Conservation (phyloP, 1,140 invertebrate species). For the Zaprionus lachaisei region DNA sequence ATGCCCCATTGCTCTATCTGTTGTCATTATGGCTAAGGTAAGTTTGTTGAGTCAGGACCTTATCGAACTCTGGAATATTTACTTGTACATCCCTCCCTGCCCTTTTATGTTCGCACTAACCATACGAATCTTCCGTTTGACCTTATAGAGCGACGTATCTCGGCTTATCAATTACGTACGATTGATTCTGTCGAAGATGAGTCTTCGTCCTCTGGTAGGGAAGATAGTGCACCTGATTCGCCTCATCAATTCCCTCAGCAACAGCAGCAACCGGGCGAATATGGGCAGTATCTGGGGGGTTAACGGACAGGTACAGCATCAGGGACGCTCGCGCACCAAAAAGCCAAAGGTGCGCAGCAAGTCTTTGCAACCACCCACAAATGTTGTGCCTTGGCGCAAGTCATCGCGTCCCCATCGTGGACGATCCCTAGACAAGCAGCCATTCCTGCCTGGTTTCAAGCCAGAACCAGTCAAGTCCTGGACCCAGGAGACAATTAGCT, state of each 20-base stretch:
- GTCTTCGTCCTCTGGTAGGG: slow-evolving; percentile 79
- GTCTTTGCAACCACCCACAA: slow-evolving; percentile 75
- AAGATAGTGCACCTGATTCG: slow-evolving; percentile 79
- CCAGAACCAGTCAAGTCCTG: slow-evolving; percentile 85
- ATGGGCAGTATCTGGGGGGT: slow-evolving; percentile 72
- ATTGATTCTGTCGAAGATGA: slow-evolving; percentile 84
- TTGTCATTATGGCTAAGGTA: slow-evolving; percentile 31
- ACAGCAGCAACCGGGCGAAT: slow-evolving; percentile 60
- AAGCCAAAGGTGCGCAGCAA: slow-evolving; percentile 74
- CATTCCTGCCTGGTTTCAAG: slow-evolving; percentile 73
- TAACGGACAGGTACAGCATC: slow-evolving; percentile 72
- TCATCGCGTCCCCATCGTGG: slow-evolving; percentile 75
- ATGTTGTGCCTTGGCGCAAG: slow-evolving; percentile 81
- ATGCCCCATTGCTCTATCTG: background rate
- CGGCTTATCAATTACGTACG: slow-evolving; percentile 81
- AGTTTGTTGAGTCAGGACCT: slow-evolving; percentile 10
- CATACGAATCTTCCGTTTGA: slow-evolving; percentile 25
- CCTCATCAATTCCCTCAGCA: slow-evolving; percentile 55
- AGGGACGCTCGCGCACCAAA: slow-evolving; percentile 72
- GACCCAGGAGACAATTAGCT: slow-evolving; percentile 86
- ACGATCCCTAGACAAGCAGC: slow-evolving; percentile 77
- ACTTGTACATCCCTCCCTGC: background rate
- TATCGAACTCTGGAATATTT: slow-evolving; percentile 30
- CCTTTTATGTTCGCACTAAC: slow-evolving; percentile 31
- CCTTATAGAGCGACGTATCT: slow-evolving; percentile 81